Evolutionary conservation across 2,888 invertebrate species (phyloP), one percentile per base, ranked within the genome.

Genomic region (Cosmia pyralina): DNA sequence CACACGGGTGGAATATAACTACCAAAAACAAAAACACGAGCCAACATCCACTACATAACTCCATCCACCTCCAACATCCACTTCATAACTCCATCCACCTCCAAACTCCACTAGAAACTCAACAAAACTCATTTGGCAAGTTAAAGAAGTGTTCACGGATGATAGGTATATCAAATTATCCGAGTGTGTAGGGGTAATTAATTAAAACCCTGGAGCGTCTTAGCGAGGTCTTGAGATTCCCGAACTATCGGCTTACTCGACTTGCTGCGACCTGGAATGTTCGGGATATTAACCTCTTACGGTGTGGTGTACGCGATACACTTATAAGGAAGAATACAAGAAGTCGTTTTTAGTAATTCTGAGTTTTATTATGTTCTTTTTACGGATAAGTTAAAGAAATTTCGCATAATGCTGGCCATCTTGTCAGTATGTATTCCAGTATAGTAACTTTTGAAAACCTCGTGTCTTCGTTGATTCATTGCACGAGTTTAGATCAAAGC

Each of bases 201-300:
- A 93, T 93, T 93, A 90, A 93, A 92, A 89, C 87, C 83, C 82
- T 83, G 88, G 88, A 88, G 87, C 88, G 88, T 88, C 89, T 89
- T 86, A 82, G 88, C 88, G 85, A 89, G 88, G 90, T 92, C 91
- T 92, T 89, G 87, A 92, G 91, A 94, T 94, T 93, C 93, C 85
- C 85, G 75, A 91, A 91, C 91, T 93, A 93, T 92, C 91, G 88
- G 91, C 90, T 91, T 90, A 89, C 91, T 90, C 86, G 87, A 90
- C 91, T 93, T 91, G 89, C 91, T 88, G 85, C 89, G 90, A 91
- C 90, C 91, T 90, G 92, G 92, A 92, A 94, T 93, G 91, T 90
- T 90, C 88, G 88, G 84, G 90, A 90, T 92, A 93, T 92, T 92
- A 93, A 91, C 90, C 88, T 85, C 82, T 76, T 34, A 62, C 60